Conservation (phyloP, 2,113 vertebrate genomes). For the Actenoides lindsayi region DNA sequence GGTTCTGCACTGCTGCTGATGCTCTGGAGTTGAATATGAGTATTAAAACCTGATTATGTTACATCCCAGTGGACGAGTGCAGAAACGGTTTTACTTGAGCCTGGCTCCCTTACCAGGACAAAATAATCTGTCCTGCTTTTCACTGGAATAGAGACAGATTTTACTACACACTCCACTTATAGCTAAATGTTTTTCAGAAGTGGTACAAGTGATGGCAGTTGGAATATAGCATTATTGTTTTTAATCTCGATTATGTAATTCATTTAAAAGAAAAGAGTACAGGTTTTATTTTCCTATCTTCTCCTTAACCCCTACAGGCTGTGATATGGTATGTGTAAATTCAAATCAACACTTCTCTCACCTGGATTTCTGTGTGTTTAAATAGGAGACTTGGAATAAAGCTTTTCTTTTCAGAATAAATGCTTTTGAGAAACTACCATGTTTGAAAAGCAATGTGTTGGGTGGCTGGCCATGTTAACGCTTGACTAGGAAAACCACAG, state of each 20-base stretch:
- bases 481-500: not conserved
- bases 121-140: not conserved
- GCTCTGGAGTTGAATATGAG: rapidly evolving
- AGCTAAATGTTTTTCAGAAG: not conserved
- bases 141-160: not conserved
- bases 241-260: not conserved
- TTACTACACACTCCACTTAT: not conserved
- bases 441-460: not conserved
- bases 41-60: not conserved
- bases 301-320: not conserved
- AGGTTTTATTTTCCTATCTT: not conserved
- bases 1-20: not conserved
- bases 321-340: not conserved
- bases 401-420: not conserved
- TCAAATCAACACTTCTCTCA: constrained; percentile 25
- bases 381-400: not conserved
- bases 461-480: not conserved
- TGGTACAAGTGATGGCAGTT: not conserved
- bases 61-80: not conserved
- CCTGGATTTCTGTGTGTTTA: constrained; percentile 25
- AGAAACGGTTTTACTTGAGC: not conserved
- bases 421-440: not conserved
- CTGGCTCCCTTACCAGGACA: not conserved
- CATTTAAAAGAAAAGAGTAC: not conserved
- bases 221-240: not conserved